Conservation (phyloP, 2,888 invertebrate species). For the Perizoma flavofasciatum region DNA sequence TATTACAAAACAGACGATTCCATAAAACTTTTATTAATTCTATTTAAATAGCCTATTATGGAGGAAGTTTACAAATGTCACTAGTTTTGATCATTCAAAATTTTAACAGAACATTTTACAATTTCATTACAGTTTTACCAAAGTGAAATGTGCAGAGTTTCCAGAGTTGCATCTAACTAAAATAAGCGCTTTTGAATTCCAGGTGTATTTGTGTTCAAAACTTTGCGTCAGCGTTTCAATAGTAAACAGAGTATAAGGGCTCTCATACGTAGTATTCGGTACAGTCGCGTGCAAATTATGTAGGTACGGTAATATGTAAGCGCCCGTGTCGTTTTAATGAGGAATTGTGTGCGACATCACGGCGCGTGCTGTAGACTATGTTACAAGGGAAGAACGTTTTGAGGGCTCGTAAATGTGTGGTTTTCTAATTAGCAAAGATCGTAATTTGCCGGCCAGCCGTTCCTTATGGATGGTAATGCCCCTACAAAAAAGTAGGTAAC, state of each 20-base stretch:
- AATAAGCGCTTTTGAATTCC: constrained; percentile 10
- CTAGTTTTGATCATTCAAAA: no score
- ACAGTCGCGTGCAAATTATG: constrained; percentile 52
- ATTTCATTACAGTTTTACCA: constrained; percentile 8
- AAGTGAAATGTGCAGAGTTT: constrained; percentile 13
- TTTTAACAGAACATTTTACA: not conserved
- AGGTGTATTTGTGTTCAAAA: constrained; percentile 23
- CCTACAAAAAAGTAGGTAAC: no score
- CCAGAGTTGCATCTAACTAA: constrained; percentile 14
- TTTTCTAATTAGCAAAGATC: no score
- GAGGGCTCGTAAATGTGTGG: not conserved
- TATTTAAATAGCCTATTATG: no score
- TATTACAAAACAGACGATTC: no score
- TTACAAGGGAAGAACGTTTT: constrained; percentile 16
- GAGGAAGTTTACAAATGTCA: no score
- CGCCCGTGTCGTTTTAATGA: constrained; percentile 68
- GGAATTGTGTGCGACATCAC: constrained; percentile 77
- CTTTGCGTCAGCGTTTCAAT: constrained; percentile 23
- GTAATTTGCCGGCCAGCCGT: no score
- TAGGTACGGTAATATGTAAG: constrained; percentile 44
- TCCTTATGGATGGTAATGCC: no score
- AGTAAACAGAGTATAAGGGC: constrained; percentile 21
- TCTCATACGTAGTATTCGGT: constrained; percentile 15
- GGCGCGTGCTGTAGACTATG: constrained; percentile 40
- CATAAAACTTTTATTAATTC: no score